These are phyloP conservation scores for Metalampra italica DNA, from an alignment of 2,888 invertebrate genomes.

Conservation along the genomic window DNA sequence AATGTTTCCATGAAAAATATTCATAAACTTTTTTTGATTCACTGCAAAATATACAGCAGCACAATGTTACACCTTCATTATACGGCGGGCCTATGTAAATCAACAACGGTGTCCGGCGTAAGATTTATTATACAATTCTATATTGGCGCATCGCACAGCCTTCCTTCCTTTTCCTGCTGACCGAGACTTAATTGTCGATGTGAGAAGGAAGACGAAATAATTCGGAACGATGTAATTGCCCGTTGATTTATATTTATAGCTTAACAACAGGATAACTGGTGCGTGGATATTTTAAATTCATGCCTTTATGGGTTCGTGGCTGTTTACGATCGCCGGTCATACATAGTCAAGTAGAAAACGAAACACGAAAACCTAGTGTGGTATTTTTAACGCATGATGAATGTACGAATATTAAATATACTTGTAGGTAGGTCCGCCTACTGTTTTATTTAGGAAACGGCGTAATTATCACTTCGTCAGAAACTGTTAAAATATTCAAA, in stretches of 20 bases:
- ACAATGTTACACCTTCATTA: slow-evolving; percentile 29
- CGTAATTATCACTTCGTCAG: too few relatives aligned
- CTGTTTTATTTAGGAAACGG: too few relatives aligned
- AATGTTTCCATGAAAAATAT: not conserved
- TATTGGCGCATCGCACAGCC: slow-evolving; percentile 46
- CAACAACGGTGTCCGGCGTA: slow-evolving; percentile 41
- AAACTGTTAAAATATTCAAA: too few relatives aligned
- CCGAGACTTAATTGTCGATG: slow-evolving; percentile 48
- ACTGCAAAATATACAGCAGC: slow-evolving; percentile 5
- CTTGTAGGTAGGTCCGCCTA: too few relatives aligned
- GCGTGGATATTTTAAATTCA: slow-evolving; percentile 50
- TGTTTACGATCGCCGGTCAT: slow-evolving; percentile 13
- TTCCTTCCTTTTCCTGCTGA: slow-evolving; percentile 52
- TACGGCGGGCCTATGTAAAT: slow-evolving; percentile 43
- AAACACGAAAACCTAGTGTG: slow-evolving; percentile 4
- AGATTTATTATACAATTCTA: slow-evolving; percentile 52
- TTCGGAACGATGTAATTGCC: slow-evolving; percentile 48
- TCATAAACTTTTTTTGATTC: slow-evolving; percentile 2
- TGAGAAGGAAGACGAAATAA: slow-evolving; percentile 51
- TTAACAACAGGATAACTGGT: slow-evolving; percentile 46
- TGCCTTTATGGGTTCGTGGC: slow-evolving; percentile 21
- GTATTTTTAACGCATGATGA: not conserved
- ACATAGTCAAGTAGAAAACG: slow-evolving; percentile 9
- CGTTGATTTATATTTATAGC: slow-evolving; percentile 52
- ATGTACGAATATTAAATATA: too few relatives aligned